These are phyloP conservation scores for Callyntrura guangdongensis DNA, from an alignment of 2,888 invertebrate species.

Conservation along the genomic window DNA sequence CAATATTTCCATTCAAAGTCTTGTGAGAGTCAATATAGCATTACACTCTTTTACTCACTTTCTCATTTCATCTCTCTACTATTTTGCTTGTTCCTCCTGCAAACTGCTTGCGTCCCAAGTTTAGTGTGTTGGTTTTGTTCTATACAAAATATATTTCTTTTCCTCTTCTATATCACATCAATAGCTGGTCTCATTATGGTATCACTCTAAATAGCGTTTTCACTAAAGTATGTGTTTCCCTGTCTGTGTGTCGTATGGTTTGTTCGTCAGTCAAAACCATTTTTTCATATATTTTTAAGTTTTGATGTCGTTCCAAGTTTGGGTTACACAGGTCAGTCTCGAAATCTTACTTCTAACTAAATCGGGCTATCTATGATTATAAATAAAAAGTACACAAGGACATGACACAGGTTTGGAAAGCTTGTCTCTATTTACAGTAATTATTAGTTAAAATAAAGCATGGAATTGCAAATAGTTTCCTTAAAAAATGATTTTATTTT, in stretches of 20 bases:
- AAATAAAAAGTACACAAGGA: too few relatives aligned
- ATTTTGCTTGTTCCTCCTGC: background rate
- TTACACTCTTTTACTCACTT: slow-evolving; percentile 61
- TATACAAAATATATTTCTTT: slow-evolving; percentile 32
- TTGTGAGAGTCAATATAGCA: slow-evolving; percentile 41
- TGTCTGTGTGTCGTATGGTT: background rate
- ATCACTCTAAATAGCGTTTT: slow-evolving; percentile 16
- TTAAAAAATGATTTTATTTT: too few relatives aligned
- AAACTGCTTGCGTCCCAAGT: slow-evolving; percentile 29
- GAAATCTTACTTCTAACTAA: too few relatives aligned
- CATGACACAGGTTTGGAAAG: too few relatives aligned
- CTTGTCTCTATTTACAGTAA: too few relatives aligned
- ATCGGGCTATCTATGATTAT: too few relatives aligned
- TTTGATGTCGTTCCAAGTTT: too few relatives aligned
- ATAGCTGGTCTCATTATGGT: slow-evolving; percentile 68
- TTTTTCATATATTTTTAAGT: too few relatives aligned
- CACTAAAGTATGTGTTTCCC: background rate
- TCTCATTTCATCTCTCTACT: slow-evolving; percentile 58
- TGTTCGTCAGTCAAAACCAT: background rate
- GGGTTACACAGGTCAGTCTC: too few relatives aligned
- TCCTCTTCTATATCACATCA: slow-evolving; percentile 46
- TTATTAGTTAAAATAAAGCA: too few relatives aligned
- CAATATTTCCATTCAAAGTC: slow-evolving; percentile 24
- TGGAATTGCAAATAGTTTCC: too few relatives aligned
- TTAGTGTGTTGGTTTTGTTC: slow-evolving; percentile 41